Percentiles rank a stretch among this genome's conserved stretches.
phyloP scores from a whole-genome alignment of 2,888 invertebrate species.

The Tipula confusa region DNA sequence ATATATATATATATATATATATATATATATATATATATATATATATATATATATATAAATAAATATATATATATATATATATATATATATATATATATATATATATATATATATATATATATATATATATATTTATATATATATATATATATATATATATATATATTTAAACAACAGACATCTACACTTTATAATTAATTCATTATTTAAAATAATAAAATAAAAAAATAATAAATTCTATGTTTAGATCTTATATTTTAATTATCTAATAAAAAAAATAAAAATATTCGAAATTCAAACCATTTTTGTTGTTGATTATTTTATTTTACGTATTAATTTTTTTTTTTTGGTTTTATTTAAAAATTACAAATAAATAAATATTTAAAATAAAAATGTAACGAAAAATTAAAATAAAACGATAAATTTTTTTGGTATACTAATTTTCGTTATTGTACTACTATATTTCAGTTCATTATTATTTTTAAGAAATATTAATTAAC shows the following conservation, averaged over 20 bases:
- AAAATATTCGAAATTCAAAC: not conserved
- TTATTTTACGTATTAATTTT: not conserved
- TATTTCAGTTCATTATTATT: slow-evolving; percentile 30
- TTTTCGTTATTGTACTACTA: slow-evolving; percentile 30
- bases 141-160: not conserved
- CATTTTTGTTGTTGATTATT: slow-evolving; percentile 12
- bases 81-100: slow-evolving; percentile 27
- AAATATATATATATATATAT: not conserved
- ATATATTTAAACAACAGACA: slow-evolving; percentile 43
- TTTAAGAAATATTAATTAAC: slow-evolving; percentile 4
- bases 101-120: not conserved
- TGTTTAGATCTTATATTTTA: slow-evolving; percentile 15
- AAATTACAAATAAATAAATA: not conserved
- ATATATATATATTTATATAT: slow-evolving; percentile 21
- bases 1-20: slow-evolving; percentile 13
- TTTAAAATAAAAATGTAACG: not conserved
- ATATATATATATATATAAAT: slow-evolving; percentile 28
- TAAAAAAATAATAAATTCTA: not conserved
- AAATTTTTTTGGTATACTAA: slow-evolving; percentile 7
- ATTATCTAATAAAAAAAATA: not conserved
- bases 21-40: not conserved
- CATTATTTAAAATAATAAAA: not conserved
- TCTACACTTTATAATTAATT: slow-evolving; percentile 41
- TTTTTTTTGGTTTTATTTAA: slow-evolving; percentile 12
- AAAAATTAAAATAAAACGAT: not conserved